Percentiles rank a stretch among this genome's conserved stretches.
These are phyloP conservation scores for Arbacia lixula DNA, from an alignment of 53 echinoderm and acorn worm species.

Conservation along the genomic window DNA sequence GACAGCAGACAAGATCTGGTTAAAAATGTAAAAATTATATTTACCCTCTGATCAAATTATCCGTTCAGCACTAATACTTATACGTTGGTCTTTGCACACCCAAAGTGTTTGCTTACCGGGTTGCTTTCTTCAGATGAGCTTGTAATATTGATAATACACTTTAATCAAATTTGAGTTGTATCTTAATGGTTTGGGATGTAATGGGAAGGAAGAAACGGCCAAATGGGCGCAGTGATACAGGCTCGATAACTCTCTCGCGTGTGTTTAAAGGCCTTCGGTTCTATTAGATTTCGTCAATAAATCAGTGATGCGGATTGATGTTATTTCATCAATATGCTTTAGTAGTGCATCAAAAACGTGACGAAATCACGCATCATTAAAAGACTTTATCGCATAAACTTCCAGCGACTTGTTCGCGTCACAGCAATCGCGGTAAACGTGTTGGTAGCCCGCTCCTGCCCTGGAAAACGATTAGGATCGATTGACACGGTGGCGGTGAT, in stretches of 20 bases:
- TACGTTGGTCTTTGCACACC: too few species aligned
- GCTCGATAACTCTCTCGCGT: not conserved
- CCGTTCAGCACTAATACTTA: too few species aligned
- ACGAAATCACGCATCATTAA: slow-evolving; percentile 7
- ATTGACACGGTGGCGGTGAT: slow-evolving; percentile 15
- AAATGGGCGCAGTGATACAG: not conserved
- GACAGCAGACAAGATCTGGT: too few species aligned
- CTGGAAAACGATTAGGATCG: slow-evolving; percentile 36
- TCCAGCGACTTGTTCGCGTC: slow-evolving; percentile 10
- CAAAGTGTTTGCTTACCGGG: too few species aligned
- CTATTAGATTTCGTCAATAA: slow-evolving; percentile 36
- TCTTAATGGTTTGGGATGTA: slow-evolving; percentile 28
- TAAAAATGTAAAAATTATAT: too few species aligned
- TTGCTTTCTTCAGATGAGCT: too few species aligned
- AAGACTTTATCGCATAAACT: slow-evolving; percentile 26
- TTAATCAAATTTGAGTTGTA: slow-evolving; percentile 20
- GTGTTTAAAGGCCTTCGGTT: slow-evolving; percentile 6
- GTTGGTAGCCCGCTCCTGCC: slow-evolving; percentile 7
- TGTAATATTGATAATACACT: slow-evolving; percentile 16
- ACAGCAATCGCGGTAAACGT: slow-evolving; percentile 22
- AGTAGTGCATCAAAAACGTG: not conserved
- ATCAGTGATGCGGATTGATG: slow-evolving; percentile 28
- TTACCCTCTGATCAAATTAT: too few species aligned
- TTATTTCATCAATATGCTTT: slow-evolving; percentile 15
- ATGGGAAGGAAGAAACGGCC: not conserved